A percentile compares a stretch with the other conserved stretches of the same genome.
Evolutionary conservation across 2,797 vertebrate genomes (phyloP).

Genomic region (Muscicapa striata): DNA sequence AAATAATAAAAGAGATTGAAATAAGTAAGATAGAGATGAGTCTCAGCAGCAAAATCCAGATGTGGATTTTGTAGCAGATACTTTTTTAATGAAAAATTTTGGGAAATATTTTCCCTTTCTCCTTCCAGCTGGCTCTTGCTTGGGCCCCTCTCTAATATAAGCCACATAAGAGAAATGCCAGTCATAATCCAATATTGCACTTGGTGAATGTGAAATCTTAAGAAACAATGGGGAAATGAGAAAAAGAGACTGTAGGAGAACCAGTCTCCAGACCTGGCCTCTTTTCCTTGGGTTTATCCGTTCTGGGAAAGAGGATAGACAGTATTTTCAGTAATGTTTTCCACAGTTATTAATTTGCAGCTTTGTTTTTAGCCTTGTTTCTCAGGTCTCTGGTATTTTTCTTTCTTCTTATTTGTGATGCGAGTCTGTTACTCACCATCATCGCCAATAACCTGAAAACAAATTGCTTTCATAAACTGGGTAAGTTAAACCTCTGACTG

Average conservation of each 20-base stretch:
- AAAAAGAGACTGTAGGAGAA: conserved; percentile 41
- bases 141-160: conserved; percentile 22
- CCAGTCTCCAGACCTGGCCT: not conserved
- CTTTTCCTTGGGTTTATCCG: not conserved
- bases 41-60: conserved; percentile 56
- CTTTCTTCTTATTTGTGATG: conserved; percentile 23
- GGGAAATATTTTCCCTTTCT: conserved; percentile 44
- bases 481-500: conserved; percentile 40
- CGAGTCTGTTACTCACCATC: conserved; percentile 14
- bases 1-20: conserved; percentile 31
- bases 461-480: conserved; percentile 59
- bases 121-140: conserved; percentile 54
- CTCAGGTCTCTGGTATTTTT: not conserved
- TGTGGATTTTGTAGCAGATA: conserved; percentile 54
- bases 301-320: conserved; percentile 14
- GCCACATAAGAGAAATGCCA: conserved; percentile 61
- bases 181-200: conserved; percentile 60
- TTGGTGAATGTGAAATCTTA: conserved; percentile 35
- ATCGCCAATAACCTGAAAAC: conserved; percentile 47
- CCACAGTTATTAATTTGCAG: conserved; percentile 5
- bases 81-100: conserved; percentile 52
- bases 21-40: not conserved
- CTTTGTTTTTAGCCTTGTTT: conserved; percentile 6
- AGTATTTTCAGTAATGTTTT: conserved; percentile 31
- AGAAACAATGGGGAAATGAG: conserved; percentile 50